Evolutionary conservation across 2,113 vertebrate species (phyloP), one percentile per base, ranked within the genome.

Genomic region (Orthonyx spaldingii): DNA sequence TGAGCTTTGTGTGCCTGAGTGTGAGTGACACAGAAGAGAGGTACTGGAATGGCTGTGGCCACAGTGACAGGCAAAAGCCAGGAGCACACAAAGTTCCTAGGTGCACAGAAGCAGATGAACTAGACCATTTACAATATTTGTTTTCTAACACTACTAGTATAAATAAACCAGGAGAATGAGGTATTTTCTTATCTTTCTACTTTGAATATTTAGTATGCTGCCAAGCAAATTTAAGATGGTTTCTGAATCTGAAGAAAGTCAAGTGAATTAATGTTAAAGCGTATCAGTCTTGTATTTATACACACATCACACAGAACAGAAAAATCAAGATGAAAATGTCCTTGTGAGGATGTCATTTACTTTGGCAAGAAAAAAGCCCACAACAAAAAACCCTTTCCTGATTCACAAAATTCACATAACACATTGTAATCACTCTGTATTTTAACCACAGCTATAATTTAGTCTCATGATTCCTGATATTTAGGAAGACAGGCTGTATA

Each of bases 361-460:
- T 57, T 53, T 10, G 4, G 4, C 1, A 4, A 84, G 70, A 10
- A 70, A 88, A 78, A 87, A 80, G 9, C 2, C 3, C 47, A 44
- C 33, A 70, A 70, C 24, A 77, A 57, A 94, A 74, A 55, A 3
- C 4, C 21, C 32, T 50, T 44, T 55, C 23, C 56, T 69, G 50
- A 81, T 68, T 87, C 71, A 84, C 32, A 63, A 84, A 94, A 84
- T 22, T 79, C 90, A 68, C 16, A 10, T 16, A 87, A 33, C 26
- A 37, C 53, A 12, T 28, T 47, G 55, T 37, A 90, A 92, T 89
- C 92, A 80, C 30, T 72, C 69, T 28, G 49, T 70, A 37, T 65
- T 88, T 92, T 88, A 94, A 84, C 50, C 64, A 91, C 72, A 93
- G 55, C 65, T 89, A 60, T 65, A 82, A 92, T 84, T 89, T 56